phyloP scores from a whole-genome alignment of 2,113 vertebrate species.

The Engraulis encrasicolus region DNA sequence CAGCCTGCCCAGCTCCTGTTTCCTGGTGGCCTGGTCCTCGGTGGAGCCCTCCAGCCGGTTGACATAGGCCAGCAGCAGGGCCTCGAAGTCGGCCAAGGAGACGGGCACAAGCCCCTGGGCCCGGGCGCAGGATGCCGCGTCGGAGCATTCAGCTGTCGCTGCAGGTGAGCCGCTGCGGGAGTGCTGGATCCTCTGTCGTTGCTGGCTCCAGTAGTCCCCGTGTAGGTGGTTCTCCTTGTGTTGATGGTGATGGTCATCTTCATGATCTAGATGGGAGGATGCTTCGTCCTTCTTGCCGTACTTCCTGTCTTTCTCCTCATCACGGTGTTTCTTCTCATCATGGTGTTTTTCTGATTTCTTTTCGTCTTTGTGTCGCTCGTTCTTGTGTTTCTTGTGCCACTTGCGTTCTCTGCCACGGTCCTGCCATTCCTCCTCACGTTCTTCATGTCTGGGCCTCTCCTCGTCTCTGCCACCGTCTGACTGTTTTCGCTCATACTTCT shows the following conservation, averaged over 20 bases:
- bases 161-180: conserved; percentile 64
- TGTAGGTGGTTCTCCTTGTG: conserved; percentile 18
- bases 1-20: conserved; percentile 64
- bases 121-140: conserved; percentile 76
- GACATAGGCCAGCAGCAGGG: conserved; percentile 78
- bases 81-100: conserved; percentile 71
- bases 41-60: conserved; percentile 52
- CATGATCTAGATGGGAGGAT: neutral
- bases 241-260: neutral
- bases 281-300: conserved; percentile 47
- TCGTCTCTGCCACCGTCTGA: conserved; percentile 34
- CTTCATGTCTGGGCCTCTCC: conserved; percentile 37
- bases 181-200: conserved; percentile 61
- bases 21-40: conserved; percentile 52
- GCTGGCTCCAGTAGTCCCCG: conserved; percentile 63
- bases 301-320: conserved; percentile 35
- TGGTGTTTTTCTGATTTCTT: neutral
- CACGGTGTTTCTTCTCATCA: neutral
- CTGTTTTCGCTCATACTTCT: conserved; percentile 6
- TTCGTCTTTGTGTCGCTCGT: conserved; percentile 22
- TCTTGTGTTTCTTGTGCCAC: conserved; percentile 44
- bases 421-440: conserved; percentile 27
- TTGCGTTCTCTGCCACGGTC: neutral
- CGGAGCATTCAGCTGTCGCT: conserved; percentile 75
- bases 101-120: conserved; percentile 81